Evolutionary conservation across 2,797 vertebrate genomes (phyloP).

Genomic region (Myripristis murdjan): DNA sequence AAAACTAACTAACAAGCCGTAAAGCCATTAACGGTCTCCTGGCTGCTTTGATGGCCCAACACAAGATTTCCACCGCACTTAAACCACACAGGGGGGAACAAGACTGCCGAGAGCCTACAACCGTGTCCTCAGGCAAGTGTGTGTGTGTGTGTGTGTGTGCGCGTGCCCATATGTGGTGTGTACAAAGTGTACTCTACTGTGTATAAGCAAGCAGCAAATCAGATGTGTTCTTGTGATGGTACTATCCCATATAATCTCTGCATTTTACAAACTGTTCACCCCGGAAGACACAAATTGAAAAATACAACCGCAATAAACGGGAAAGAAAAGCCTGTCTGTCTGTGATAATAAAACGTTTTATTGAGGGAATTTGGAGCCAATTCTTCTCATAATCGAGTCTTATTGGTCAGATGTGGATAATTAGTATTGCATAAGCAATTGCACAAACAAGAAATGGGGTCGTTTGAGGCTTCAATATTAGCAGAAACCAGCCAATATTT

Average conservation of each 20-base stretch:
- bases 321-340: slow-evolving; percentile 73
- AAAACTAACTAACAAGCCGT: slow-evolving; percentile 76
- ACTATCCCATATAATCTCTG: slow-evolving; percentile 58
- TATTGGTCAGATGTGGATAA: slow-evolving; percentile 75
- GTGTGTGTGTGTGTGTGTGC: slow-evolving; percentile 49
- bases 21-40: slow-evolving; percentile 71
- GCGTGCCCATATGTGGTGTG: slow-evolving; percentile 55
- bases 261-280: slow-evolving; percentile 53
- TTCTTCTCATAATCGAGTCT: slow-evolving; percentile 70
- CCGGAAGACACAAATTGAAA: slow-evolving; percentile 58
- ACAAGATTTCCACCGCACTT: slow-evolving; percentile 68
- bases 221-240: slow-evolving; percentile 58
- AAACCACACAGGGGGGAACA: slow-evolving; percentile 51
- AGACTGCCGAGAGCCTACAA: slow-evolving; percentile 42
- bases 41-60: slow-evolving; percentile 71
- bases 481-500: not conserved
- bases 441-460: slow-evolving; percentile 62
- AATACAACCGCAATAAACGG: slow-evolving; percentile 72
- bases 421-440: slow-evolving; percentile 63
- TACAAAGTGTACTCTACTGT: not conserved
- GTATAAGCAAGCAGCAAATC: slow-evolving; percentile 32
- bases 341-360: slow-evolving; percentile 69
- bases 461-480: slow-evolving; percentile 46
- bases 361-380: slow-evolving; percentile 58
- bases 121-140: slow-evolving; percentile 57